A percentile compares a stretch with the other conserved stretches of the same genome.
Conservation (phyloP, 1,140 invertebrate species). For the Drosophila sucinea region DNA sequence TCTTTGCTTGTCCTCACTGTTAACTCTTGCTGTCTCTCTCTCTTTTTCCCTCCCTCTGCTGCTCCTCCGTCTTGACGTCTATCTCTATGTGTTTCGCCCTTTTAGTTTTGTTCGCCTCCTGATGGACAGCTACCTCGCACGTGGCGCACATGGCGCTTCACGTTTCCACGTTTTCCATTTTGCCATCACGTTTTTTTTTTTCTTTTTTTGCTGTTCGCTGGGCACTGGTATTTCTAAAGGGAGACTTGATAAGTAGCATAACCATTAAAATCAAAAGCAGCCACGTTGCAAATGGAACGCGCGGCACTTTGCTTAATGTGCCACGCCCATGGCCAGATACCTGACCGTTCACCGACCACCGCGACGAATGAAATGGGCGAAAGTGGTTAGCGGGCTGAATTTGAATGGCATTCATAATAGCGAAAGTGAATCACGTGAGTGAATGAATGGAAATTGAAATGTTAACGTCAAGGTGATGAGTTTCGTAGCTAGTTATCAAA, state of each 20-base stretch:
- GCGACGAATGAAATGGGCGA: not conserved
- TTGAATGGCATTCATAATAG: constrained; percentile 2
- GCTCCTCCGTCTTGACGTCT: not conserved
- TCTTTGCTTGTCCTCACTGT: not conserved
- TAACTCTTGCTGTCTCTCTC: constrained; percentile 4
- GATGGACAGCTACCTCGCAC: constrained; percentile 24
- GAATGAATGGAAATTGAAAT: not conserved
- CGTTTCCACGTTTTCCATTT: constrained; percentile 6
- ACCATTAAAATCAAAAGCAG: constrained; percentile 78
- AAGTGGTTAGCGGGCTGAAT: constrained; percentile 1
- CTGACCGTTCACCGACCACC: constrained; percentile 14
- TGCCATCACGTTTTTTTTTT: not conserved
- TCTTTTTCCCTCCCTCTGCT: not conserved
- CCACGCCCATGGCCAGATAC: constrained; percentile 37
- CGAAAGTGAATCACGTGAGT: not conserved
- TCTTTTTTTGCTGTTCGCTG: not conserved
- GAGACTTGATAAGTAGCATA: constrained; percentile 75
- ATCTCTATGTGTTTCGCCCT: not conserved
- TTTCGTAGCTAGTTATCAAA: not conserved
- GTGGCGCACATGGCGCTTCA: not conserved
- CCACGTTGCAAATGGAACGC: constrained; percentile 71
- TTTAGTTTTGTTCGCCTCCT: not conserved
- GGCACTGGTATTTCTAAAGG: constrained; percentile 25
- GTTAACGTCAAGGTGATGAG: too few relatives aligned
- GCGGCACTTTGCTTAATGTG: constrained; percentile 77